Conservation (phyloP, 2,797 vertebrate genomes). For the Carapus acus region DNA sequence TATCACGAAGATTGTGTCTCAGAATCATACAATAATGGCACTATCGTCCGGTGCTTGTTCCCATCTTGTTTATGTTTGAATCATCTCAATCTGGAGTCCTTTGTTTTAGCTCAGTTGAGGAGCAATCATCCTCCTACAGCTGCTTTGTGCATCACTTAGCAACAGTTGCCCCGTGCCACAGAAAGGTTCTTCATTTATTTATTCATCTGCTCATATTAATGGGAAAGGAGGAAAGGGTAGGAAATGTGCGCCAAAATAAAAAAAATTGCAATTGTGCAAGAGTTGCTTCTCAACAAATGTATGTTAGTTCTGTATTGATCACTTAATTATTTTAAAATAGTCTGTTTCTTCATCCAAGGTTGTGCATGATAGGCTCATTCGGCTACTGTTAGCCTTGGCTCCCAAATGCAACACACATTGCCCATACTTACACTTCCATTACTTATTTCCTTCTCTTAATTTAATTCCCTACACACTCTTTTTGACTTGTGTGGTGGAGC, state of each 20-base stretch:
- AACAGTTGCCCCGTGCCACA: constrained; percentile 42
- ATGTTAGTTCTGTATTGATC: background rate
- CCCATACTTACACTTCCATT: no score
- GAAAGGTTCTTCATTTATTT: background rate
- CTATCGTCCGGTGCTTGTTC: no score
- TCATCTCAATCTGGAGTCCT: constrained; percentile 13
- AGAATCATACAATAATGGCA: no score
- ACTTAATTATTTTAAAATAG: constrained; percentile 10
- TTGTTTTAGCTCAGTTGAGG: constrained; percentile 11
- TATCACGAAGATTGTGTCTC: no score
- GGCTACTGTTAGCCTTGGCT: no score
- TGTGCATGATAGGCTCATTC: no score
- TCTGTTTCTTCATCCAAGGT: background rate
- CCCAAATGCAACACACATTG: no score
- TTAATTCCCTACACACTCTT: no score
- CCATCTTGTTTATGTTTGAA: constrained; percentile 6
- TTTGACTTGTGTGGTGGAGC: no score
- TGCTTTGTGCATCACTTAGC: constrained; percentile 36
- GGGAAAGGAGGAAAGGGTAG: background rate
- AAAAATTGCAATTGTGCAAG: no score
- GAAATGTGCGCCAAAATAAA: background rate
- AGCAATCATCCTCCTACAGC: constrained; percentile 29
- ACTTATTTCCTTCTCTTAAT: no score
- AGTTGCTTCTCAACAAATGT: no score
- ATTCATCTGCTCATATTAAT: constrained; percentile 1